A percentile compares a stretch with the other conserved stretches of the same genome.
These are phyloP conservation scores for Trichogramma dendrolimi DNA, from an alignment of 2,888 invertebrate species.

Conservation along the genomic window DNA sequence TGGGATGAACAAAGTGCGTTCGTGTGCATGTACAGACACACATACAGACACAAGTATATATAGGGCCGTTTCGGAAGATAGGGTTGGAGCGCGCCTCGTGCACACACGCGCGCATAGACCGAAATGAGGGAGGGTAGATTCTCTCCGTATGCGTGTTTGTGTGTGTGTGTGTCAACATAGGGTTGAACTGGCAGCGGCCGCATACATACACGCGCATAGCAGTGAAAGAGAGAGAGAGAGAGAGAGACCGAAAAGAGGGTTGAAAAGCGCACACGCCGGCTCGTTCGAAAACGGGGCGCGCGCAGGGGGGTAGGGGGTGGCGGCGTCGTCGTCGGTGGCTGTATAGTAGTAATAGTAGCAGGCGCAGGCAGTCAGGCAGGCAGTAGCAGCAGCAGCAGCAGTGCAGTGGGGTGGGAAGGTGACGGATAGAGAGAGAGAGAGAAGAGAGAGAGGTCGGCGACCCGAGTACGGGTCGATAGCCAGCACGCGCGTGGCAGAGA, in stretches of 20 bases:
- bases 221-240: too few species aligned
- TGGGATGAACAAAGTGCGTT: too few species aligned
- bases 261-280: too few species aligned
- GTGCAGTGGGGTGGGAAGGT: neutral
- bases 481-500: constrained; percentile 28
- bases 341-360: neutral
- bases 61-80: neutral
- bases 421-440: constrained; percentile 9
- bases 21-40: too few species aligned
- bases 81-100: neutral
- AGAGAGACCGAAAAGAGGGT: too few species aligned
- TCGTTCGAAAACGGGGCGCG: neutral
- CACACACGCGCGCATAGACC: neutral
- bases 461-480: constrained; percentile 46
- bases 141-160: neutral
- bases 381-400: neutral
- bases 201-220: too few species aligned
- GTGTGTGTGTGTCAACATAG: neutral
- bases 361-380: neutral
- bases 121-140: neutral
- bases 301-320: neutral
- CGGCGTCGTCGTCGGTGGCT: neutral
- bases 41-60: too few species aligned
- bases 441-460: constrained; percentile 34
- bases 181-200: constrained; percentile 8